Evolutionary conservation across 1,140 invertebrate species (phyloP).

Genomic region (Lordiphosa collinella): DNA sequence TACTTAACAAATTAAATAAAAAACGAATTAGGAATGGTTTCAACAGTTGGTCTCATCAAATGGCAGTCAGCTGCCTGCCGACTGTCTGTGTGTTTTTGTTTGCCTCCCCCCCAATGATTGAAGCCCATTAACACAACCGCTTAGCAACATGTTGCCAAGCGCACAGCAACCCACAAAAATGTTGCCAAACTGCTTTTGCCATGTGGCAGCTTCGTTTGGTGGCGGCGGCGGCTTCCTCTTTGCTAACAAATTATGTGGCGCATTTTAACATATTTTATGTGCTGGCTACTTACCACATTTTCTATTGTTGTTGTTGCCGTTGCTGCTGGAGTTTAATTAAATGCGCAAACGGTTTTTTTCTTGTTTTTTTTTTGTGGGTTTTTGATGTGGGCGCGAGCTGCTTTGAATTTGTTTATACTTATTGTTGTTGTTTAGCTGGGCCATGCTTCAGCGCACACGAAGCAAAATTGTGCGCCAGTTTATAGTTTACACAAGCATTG

Average conservation of each 20-base stretch:
- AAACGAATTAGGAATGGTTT: too few relatives aligned
- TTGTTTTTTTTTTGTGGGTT: constrained; percentile 24
- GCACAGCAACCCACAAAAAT: constrained; percentile 7
- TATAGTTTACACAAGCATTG: constrained; percentile 44
- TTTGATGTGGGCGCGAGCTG: constrained; percentile 69
- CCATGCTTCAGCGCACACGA: constrained; percentile 60
- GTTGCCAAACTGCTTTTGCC: constrained; percentile 18
- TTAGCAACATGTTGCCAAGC: constrained; percentile 12
- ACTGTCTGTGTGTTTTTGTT: too few relatives aligned
- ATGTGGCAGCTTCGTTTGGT: constrained; percentile 40
- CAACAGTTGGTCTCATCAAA: too few relatives aligned
- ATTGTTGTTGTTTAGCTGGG: constrained; percentile 29
- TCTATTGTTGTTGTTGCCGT: constrained; percentile 14
- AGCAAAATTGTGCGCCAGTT: constrained; percentile 39
- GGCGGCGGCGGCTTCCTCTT: constrained; percentile 29
- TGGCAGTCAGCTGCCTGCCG: too few relatives aligned
- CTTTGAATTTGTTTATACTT: constrained; percentile 71
- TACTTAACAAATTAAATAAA: too few relatives aligned
- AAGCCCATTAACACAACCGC: constrained; percentile 7
- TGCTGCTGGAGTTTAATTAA: constrained; percentile 50
- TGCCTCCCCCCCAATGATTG: too few relatives aligned
- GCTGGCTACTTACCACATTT: constrained; percentile 37
- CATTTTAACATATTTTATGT: constrained; percentile 55
- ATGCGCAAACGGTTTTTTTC: constrained; percentile 50
- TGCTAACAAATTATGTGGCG: constrained; percentile 66